Conservation (phyloP, 2,113 vertebrate genomes). For the Loxodonta africana region DNA sequence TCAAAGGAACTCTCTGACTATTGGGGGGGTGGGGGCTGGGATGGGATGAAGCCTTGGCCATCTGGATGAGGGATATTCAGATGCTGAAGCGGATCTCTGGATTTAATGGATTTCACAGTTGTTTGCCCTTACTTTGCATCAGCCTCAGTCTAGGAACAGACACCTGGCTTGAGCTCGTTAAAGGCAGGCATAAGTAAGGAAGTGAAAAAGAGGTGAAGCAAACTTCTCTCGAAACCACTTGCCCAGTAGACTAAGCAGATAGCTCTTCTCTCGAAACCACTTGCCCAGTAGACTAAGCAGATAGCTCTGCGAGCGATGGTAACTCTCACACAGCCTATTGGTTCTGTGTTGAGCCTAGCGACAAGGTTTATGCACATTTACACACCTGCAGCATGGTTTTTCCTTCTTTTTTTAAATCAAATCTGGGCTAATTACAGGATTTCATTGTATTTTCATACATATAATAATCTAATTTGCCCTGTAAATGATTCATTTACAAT, state of each 20-base stretch:
- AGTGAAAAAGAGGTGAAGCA: not conserved
- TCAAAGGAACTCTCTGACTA: not conserved
- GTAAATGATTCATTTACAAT: conserved; percentile 79
- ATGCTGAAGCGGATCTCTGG: conserved; percentile 7
- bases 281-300: not conserved
- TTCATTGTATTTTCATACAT: conserved; percentile 75
- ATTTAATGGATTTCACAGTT: conserved; percentile 67
- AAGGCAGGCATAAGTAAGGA: not conserved
- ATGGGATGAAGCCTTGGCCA: not conserved
- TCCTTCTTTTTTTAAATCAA: not conserved
- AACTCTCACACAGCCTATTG: not conserved
- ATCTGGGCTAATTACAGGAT: conserved; percentile 73
- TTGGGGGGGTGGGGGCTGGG: not conserved
- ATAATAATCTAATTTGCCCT: conserved; percentile 73
- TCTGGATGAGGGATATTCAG: conserved; percentile 54
- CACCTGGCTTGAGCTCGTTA: conserved; percentile 16
- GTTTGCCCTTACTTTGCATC: conserved; percentile 42
- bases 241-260: not conserved
- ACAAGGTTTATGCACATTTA: not conserved
- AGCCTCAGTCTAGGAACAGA: not conserved
- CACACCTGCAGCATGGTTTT: not conserved
- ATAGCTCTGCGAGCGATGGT: fast-evolving
- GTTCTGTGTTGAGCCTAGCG: not conserved
- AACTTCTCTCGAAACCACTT: not conserved
- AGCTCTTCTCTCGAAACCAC: not conserved